A percentile compares a stretch with the other conserved stretches of the same genome.
phyloP scores from a whole-genome alignment of 1,140 invertebrate genomes.

The Pseudachorutes palmiensis region DNA sequence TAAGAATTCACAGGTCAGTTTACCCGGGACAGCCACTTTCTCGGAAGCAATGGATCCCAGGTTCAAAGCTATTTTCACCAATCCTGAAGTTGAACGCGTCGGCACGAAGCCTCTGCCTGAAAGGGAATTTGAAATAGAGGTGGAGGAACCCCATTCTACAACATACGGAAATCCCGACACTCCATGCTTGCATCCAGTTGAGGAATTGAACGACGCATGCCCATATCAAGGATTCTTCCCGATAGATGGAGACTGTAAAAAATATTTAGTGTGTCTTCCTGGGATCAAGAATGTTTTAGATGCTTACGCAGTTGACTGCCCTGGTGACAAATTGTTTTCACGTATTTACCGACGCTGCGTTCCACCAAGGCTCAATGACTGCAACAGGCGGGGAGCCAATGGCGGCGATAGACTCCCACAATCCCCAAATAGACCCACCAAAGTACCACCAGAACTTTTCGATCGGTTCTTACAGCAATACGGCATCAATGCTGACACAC shows the following conservation, averaged over 20 bases:
- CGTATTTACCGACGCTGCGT: slow-evolving; percentile 9
- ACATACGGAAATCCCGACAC: not conserved
- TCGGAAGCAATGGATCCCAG: not conserved
- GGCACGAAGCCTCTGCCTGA: not conserved
- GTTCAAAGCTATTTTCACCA: not conserved
- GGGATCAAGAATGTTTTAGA: not conserved
- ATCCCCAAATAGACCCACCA: not conserved
- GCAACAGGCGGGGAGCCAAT: not conserved
- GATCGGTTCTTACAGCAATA: not conserved
- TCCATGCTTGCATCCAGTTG: not conserved
- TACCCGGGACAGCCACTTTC: not conserved
- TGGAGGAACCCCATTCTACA: not conserved
- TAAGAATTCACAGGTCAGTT: not conserved
- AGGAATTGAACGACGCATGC: not conserved
- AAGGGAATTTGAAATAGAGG: not conserved
- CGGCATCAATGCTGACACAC: not conserved
- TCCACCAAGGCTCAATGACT: not conserved
- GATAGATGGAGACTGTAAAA: not conserved
- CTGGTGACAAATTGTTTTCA: slow-evolving; percentile 10
- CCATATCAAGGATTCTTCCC: slow-evolving; percentile 10
- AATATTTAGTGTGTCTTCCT: slow-evolving; percentile 14
- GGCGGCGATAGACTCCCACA: not conserved
- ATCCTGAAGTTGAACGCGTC: not conserved
- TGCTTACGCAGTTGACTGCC: slow-evolving; percentile 1
- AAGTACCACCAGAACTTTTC: not conserved